These are phyloP conservation scores for Alviniconcha strummeri DNA, from an alignment of 2,888 invertebrate species.

Conservation along the genomic window DNA sequence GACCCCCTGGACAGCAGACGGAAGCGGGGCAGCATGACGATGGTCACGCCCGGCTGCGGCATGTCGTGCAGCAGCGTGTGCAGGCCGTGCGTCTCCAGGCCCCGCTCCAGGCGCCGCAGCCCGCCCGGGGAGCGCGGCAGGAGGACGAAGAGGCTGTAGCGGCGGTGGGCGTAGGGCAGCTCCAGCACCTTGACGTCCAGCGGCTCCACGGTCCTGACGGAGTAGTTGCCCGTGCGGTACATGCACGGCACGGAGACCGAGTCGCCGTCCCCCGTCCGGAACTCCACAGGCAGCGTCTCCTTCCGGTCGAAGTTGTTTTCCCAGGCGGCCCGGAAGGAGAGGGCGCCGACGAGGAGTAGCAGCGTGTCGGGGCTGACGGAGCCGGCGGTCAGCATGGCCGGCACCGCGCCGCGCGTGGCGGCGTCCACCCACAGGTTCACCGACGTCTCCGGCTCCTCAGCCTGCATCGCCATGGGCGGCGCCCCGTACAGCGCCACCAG, in stretches of 20 bases:
- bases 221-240: constrained; percentile 24
- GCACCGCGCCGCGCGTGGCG: constrained; percentile 15
- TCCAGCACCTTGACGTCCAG: constrained; percentile 15
- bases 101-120: neutral
- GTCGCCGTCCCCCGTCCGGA: constrained; percentile 16
- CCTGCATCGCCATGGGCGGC: constrained; percentile 30
- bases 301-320: constrained; percentile 4
- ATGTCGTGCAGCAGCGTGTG: constrained; percentile 16
- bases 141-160: constrained; percentile 25
- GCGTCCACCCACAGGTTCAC: constrained; percentile 35
- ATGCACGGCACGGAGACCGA: neutral
- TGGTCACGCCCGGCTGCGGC: constrained; percentile 17
- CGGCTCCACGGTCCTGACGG: constrained; percentile 3
- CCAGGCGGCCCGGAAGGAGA: constrained; percentile 24
- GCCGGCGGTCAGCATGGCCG: constrained; percentile 9
- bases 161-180: constrained; percentile 24
- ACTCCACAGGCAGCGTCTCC: constrained; percentile 10
- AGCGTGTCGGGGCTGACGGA: neutral
- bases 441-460: constrained; percentile 8
- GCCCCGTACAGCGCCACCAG: constrained; percentile 31
- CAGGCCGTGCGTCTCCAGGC: neutral
- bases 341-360: constrained; percentile 26
- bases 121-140: neutral
- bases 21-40: constrained; percentile 29
- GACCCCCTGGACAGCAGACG: constrained; percentile 15